A percentile compares a stretch with the other conserved stretches of the same genome.
Evolutionary conservation across 2,888 invertebrate genomes (phyloP).

Genomic region (Andrena bicolor): DNA sequence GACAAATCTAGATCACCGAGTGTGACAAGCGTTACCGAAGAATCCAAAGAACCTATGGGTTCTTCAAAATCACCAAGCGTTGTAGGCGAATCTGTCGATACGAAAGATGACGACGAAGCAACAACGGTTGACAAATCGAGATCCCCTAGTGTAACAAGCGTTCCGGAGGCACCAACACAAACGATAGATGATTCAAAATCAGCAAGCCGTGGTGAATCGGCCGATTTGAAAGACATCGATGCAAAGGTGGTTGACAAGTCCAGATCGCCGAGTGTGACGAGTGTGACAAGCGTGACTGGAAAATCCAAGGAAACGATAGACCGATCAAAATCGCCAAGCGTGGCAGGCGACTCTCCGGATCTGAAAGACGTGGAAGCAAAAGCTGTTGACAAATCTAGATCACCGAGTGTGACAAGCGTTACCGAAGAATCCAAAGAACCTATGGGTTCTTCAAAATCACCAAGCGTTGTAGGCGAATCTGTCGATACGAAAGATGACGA

Average conservation of each 20-base stretch:
- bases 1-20: conserved; percentile 39
- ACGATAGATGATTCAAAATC: conserved; percentile 20
- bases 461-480: conserved; percentile 44
- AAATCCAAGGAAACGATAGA: conserved; percentile 19
- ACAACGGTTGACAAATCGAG: conserved; percentile 43
- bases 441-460: conserved; percentile 29
- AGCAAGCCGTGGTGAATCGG: conserved; percentile 16
- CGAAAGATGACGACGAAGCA: conserved; percentile 43
- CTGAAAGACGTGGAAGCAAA: neutral
- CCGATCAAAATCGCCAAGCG: conserved; percentile 29
- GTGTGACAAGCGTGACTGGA: neutral
- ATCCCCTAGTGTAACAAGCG: conserved; percentile 26
- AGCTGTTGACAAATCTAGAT: conserved; percentile 19
- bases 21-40: neutral
- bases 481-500: conserved; percentile 44
- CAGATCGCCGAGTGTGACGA: conserved; percentile 43
- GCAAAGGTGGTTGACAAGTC: conserved; percentile 13
- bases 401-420: conserved; percentile 19
- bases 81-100: conserved; percentile 50
- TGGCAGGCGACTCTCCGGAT: neutral
- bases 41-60: conserved; percentile 15
- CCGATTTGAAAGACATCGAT: neutral
- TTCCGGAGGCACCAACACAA: neutral
- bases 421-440: conserved; percentile 9
- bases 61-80: conserved; percentile 34